These are phyloP conservation scores for Geotrypetes seraphini DNA, from an alignment of 2,797 vertebrate species.

Conservation along the genomic window DNA sequence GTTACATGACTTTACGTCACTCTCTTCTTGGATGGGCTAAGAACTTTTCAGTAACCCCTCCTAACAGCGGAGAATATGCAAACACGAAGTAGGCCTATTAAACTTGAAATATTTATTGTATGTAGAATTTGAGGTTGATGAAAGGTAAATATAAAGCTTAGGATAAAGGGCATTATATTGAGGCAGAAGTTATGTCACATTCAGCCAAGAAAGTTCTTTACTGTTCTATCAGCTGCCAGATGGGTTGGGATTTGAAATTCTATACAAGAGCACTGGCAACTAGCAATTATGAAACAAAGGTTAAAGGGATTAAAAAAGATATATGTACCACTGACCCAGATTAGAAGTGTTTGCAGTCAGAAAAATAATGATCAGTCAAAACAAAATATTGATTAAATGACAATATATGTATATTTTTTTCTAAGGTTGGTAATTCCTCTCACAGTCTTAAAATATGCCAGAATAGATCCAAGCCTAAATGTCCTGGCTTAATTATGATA, in stretches of 20 bases:
- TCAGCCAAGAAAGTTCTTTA: slow-evolving; percentile 18
- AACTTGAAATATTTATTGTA: too few species aligned
- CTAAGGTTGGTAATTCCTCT: slow-evolving; percentile 1
- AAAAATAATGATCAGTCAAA: not conserved
- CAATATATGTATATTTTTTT: not conserved
- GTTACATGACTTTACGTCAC: too few species aligned
- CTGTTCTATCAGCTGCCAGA: slow-evolving; percentile 14
- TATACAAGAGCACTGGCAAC: not conserved
- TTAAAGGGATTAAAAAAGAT: not conserved
- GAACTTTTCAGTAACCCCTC: too few species aligned
- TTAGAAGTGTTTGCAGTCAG: not conserved
- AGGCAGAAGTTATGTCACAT: not conserved
- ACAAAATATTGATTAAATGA: not conserved
- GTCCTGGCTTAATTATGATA: slow-evolving; percentile 8
- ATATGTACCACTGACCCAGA: not conserved
- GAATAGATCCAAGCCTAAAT: slow-evolving; percentile 4
- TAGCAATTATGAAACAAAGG: slow-evolving; percentile 2
- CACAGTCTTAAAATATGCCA: not conserved
- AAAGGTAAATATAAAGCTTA: slow-evolving; percentile 5
- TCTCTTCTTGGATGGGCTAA: too few species aligned
- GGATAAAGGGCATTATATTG: not conserved
- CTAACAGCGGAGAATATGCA: too few species aligned
- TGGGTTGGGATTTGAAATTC: slow-evolving; percentile 17
- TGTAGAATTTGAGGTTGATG: not conserved
- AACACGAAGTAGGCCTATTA: too few species aligned